Evolutionary conservation across 1,140 invertebrate species (phyloP).

Genomic region (Maconellicoccus hirsutus): DNA sequence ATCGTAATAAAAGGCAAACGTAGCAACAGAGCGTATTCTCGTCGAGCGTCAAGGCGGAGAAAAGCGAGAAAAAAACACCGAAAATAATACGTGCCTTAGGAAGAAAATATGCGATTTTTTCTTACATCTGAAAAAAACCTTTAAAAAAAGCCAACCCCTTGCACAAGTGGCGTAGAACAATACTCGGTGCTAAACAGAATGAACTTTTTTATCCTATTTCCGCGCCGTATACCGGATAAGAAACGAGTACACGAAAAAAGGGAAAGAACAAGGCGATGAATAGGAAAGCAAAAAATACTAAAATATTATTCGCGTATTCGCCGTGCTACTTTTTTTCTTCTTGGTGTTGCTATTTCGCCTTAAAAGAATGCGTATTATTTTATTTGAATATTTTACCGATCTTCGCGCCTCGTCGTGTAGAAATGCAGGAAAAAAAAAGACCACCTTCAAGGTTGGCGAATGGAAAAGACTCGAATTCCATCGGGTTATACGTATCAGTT

Average conservation of each 20-base stretch:
- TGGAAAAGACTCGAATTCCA: not conserved
- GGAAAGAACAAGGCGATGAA: too few relatives aligned
- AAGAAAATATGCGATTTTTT: not conserved
- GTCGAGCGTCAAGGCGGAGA: too few relatives aligned
- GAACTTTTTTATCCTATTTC: not conserved
- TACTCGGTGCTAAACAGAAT: not conserved
- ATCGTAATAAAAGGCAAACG: too few relatives aligned
- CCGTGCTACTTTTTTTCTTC: not conserved
- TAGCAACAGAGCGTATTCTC: too few relatives aligned
- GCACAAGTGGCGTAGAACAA: not conserved
- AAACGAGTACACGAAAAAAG: not conserved
- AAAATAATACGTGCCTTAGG: not conserved
- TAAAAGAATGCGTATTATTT: not conserved
- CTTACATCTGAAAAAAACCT: too few relatives aligned
- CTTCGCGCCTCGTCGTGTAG: too few relatives aligned
- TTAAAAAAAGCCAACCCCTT: not conserved
- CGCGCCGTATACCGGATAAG: not conserved
- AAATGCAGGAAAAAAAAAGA: not conserved
- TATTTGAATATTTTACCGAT: not conserved
- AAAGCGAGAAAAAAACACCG: too few relatives aligned
- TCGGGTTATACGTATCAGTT: slow-evolving; percentile 1
- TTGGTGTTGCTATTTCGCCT: not conserved
- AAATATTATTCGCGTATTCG: not conserved
- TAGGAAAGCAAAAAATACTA: not conserved
- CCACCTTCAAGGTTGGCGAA: not conserved